phyloP scores from a whole-genome alignment of 2,797 vertebrate genomes.

The Hylomyscus alleni region DNA sequence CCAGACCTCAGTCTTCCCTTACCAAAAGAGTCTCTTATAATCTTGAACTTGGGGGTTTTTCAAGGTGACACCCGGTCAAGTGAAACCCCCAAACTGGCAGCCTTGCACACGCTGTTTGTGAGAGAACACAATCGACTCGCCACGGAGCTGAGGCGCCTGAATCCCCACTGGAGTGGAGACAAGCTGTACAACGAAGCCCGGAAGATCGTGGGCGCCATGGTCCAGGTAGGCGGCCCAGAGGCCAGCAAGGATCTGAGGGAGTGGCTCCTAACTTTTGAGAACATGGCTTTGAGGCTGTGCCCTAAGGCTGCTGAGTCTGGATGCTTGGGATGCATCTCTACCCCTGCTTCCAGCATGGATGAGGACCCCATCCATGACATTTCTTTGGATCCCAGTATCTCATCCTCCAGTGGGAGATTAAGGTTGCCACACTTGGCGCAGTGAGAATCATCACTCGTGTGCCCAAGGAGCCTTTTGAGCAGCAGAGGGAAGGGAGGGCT shows the following conservation, averaged over 20 bases:
- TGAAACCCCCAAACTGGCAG: conserved; percentile 93
- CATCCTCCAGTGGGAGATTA: background rate
- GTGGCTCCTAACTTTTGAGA: background rate
- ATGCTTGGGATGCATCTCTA: background rate
- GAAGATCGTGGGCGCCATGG: conserved; percentile 93
- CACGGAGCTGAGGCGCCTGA: conserved; percentile 87
- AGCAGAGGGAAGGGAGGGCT: background rate
- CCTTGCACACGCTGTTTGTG: conserved; percentile 93
- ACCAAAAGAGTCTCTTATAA: conserved; percentile 24
- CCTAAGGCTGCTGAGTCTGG: background rate
- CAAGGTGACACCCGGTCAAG: conserved; percentile 92
- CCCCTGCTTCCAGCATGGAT: background rate
- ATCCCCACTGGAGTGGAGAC: conserved; percentile 92
- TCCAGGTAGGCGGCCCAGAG: conserved; percentile 89
- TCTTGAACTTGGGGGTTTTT: conserved; percentile 49
- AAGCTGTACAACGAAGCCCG: conserved; percentile 93
- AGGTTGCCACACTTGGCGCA: background rate
- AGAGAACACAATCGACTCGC: conserved; percentile 94
- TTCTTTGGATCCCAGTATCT: background rate
- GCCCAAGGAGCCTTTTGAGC: background rate
- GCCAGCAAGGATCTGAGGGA: background rate
- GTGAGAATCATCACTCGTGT: background rate
- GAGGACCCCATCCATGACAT: background rate
- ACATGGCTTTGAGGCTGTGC: background rate
- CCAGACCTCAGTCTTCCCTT: background rate